A percentile compares a stretch with the other conserved stretches of the same genome.
Evolutionary conservation across 1,140 invertebrate genomes (phyloP).

Genomic region (Piezodorus guildinii): DNA sequence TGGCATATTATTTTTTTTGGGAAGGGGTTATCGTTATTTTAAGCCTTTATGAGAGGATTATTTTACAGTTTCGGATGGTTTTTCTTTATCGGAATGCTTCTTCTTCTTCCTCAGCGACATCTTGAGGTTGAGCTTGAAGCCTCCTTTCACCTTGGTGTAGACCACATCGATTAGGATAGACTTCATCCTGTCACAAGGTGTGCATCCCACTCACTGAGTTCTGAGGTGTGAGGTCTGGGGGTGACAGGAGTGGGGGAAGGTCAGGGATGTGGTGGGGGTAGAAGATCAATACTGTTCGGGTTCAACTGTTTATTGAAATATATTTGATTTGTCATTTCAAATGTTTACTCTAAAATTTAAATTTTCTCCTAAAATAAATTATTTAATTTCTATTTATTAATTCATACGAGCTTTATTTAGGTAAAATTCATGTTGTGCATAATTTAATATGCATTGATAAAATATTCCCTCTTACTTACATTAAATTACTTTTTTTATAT

Average conservation of each 20-base stretch:
- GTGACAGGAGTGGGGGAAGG: neutral
- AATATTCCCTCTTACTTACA: too few species aligned
- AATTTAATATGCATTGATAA: too few species aligned
- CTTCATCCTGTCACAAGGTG: neutral
- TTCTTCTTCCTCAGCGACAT: slow-evolving; percentile 6
- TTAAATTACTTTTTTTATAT: too few species aligned
- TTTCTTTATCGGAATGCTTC: neutral
- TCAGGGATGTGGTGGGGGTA: neutral
- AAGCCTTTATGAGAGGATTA: neutral
- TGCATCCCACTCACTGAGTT: neutral
- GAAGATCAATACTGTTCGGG: neutral
- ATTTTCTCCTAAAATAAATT: too few species aligned
- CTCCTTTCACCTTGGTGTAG: neutral
- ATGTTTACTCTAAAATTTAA: too few species aligned
- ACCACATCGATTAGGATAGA: neutral
- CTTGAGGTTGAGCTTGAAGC: neutral
- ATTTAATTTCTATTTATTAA: too few species aligned
- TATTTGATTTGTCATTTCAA: too few species aligned
- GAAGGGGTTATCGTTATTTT: too few species aligned
- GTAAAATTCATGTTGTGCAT: too few species aligned
- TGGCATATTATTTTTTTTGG: neutral
- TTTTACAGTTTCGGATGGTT: neutral
- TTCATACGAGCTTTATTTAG: too few species aligned
- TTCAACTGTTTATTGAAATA: too few species aligned
- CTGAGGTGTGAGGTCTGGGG: too few species aligned